Evolutionary conservation across 2,888 invertebrate genomes (phyloP), one percentile per base, ranked within the genome.

Genomic region (Aleiodes testaceus): DNA sequence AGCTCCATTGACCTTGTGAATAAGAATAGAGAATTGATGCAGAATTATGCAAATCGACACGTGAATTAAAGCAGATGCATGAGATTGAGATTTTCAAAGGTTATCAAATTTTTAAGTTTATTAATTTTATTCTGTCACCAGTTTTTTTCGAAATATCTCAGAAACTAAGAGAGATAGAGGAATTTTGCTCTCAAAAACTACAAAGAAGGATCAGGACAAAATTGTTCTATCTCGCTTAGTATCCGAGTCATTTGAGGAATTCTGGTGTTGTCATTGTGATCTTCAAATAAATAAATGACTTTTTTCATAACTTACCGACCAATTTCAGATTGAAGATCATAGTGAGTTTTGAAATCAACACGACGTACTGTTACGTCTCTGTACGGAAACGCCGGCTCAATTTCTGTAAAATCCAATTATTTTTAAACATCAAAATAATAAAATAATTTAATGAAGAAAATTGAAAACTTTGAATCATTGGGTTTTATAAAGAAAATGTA

Each of bases 361-460:
- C 94, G 92, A 87, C 94, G 93, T 80, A 98, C 93, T 77, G 91
- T 90, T 75, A 98, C 97, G 89, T 97, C 94, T 85, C 96, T 91
- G 84, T 92, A 92, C 9, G 96, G 94, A 88, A 98, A 98, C 74
- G 95, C 94, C 20, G 96, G 92, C 85, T 96, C 95, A 86, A 96
- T 89, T 88, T 95, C 96, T 96, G 91, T 22, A 92, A 90, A 81
- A 84, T 84, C 70, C 70, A 49, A 72, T 72, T 55, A 36, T 36
- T 6, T 36, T 36, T 36, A 66, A 2, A 7, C n/a, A 69, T 45
- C 50, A 4, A 55, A 68, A 53, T n/a, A 26, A 59, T 16, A 18
- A 16, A 52, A 45, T 16, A 5, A n/a, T 47, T n/a, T 53, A 12
- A 18, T 12, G 12, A 16, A 64, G 52, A 61, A 49, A 45, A 14